Evolutionary conservation across 1,140 invertebrate species (phyloP).

Genomic region (Drosophila trapezifrons): DNA sequence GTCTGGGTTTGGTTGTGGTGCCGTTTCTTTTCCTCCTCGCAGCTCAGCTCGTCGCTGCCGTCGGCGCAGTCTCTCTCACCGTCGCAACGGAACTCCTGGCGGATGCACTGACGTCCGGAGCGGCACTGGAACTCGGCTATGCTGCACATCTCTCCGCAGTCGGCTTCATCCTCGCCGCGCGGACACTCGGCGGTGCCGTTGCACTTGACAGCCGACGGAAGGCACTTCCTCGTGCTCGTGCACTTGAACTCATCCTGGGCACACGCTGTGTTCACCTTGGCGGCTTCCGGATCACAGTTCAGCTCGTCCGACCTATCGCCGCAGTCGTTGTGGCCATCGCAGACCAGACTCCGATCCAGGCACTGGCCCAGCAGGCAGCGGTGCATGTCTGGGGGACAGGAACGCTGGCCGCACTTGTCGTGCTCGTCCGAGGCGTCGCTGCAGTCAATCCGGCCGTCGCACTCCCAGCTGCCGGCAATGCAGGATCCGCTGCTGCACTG

Average conservation of each 20-base stretch:
- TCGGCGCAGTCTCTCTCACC: conserved; percentile 88
- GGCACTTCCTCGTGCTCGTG: conserved; percentile 85
- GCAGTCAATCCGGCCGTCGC: conserved; percentile 90
- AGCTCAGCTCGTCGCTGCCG: conserved; percentile 87
- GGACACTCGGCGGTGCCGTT: conserved; percentile 90
- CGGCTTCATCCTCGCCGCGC: conserved; percentile 87
- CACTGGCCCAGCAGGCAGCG: conserved; percentile 85
- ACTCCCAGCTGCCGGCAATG: conserved; percentile 89
- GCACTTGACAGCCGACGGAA: conserved; percentile 85
- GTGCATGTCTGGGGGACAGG: conserved; percentile 79
- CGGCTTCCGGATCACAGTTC: conserved; percentile 67
- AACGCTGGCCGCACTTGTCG: conserved; percentile 85
- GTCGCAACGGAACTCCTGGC: conserved; percentile 88
- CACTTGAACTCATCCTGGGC: conserved; percentile 85
- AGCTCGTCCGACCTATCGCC: conserved; percentile 85
- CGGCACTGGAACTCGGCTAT: conserved; percentile 86
- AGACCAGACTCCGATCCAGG: conserved; percentile 84
- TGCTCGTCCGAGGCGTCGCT: conserved; percentile 89
- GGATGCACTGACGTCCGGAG: conserved; percentile 85
- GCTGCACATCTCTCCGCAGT: conserved; percentile 85
- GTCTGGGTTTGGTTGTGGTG: conserved; percentile 9
- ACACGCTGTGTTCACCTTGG: conserved; percentile 50
- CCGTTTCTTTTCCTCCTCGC: conserved; percentile 82
- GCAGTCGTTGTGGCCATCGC: conserved; percentile 85
- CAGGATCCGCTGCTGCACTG: conserved; percentile 88